These are phyloP conservation scores for Halyomorpha halys DNA, from an alignment of 1,140 invertebrate genomes.

Conservation along the genomic window DNA sequence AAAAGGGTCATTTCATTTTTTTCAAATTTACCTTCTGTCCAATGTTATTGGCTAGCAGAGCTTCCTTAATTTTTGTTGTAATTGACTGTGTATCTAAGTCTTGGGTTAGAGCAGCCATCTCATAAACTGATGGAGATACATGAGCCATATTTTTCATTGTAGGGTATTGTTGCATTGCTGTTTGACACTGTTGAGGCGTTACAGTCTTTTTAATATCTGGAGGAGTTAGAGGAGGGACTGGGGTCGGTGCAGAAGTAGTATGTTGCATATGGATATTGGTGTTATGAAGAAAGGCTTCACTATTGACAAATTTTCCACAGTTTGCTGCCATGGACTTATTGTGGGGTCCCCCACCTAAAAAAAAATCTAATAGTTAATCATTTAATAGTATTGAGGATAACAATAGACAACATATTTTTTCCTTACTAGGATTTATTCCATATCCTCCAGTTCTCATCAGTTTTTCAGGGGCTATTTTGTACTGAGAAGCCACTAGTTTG, in stretches of 20 bases:
- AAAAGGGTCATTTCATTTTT: neutral
- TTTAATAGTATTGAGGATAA: no score
- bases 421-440: constrained; percentile 70
- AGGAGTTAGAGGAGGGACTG: constrained; percentile 38
- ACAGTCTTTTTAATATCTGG: constrained; percentile 27
- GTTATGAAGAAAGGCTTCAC: constrained; percentile 22
- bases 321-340: constrained; percentile 21
- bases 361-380: neutral
- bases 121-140: constrained; percentile 79
- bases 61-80: constrained; percentile 95
- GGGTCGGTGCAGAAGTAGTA: constrained; percentile 34
- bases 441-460: constrained; percentile 89
- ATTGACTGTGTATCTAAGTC: constrained; percentile 94
- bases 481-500: constrained; percentile 91
- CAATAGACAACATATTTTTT: constrained; percentile 20
- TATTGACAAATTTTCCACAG: constrained; percentile 25
- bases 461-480: constrained; percentile 94
- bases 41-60: constrained; percentile 90
- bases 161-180: constrained; percentile 49
- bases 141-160: constrained; percentile 60
- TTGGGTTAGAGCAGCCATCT: constrained; percentile 91
- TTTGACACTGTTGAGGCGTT: constrained; percentile 39
- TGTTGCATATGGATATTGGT: constrained; percentile 23
- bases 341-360: constrained; percentile 25
- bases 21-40: constrained; percentile 70